phyloP scores from a whole-genome alignment of 1,140 invertebrate species.

The Drosophila sproati region DNA sequence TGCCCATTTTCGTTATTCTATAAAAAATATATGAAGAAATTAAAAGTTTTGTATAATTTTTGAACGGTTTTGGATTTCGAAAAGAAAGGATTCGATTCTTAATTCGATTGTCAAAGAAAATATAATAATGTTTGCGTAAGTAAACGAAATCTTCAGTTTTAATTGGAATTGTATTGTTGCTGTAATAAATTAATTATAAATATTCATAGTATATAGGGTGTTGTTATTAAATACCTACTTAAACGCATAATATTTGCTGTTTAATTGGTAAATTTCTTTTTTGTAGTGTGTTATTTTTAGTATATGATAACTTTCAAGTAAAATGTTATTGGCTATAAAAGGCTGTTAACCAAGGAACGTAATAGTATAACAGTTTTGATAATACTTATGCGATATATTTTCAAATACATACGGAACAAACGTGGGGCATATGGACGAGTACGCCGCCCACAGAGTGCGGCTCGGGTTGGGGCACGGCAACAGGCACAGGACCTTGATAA shows the following conservation, averaged over 20 bases:
- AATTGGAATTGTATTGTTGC: conserved; percentile 58
- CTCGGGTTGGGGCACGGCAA: conserved; percentile 86
- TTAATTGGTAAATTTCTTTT: conserved; percentile 20
- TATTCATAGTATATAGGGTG: conserved; percentile 57
- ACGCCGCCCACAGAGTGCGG: conserved; percentile 92
- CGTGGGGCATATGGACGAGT: conserved; percentile 95
- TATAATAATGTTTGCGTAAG: conserved; percentile 18
- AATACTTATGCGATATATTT: conserved; percentile 29
- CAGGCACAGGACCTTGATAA: conserved; percentile 82
- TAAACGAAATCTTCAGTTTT: conserved; percentile 52
- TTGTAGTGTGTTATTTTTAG: conserved; percentile 36
- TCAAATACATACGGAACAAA: conserved; percentile 87
- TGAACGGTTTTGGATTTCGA: conserved; percentile 48
- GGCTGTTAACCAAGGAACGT: conserved; percentile 68
- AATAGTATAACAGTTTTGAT: conserved; percentile 39
- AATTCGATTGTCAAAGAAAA: conserved; percentile 41
- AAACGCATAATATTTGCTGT: conserved; percentile 62
- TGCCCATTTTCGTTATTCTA: conserved; percentile 85
- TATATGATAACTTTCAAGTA: conserved; percentile 47
- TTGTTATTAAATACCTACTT: conserved; percentile 67
- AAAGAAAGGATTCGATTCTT: conserved; percentile 35
- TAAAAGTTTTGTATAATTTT: conserved; percentile 72
- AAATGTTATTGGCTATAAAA: conserved; percentile 53
- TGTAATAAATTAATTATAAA: conserved; percentile 66
- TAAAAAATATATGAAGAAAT: conserved; percentile 82